Conservation (phyloP, 1,140 invertebrate genomes). For the Cydia splendana region DNA sequence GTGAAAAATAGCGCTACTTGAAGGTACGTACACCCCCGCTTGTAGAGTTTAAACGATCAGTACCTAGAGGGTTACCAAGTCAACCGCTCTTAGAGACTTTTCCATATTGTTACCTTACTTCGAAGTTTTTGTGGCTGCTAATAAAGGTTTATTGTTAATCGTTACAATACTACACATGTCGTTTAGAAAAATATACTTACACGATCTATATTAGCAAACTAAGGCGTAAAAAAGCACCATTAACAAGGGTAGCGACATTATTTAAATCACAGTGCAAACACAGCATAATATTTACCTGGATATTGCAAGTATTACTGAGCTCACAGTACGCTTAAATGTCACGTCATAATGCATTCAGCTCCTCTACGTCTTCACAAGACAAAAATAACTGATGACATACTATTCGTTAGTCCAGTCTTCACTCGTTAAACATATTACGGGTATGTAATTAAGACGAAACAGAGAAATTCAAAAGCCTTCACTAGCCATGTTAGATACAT, state of each 20-base stretch:
- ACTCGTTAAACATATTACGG: not conserved
- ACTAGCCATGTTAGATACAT: conserved; percentile 1
- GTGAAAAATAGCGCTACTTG: conserved; percentile 68
- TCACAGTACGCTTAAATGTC: not conserved
- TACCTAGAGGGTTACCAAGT: conserved; percentile 16
- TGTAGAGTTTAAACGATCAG: conserved; percentile 26
- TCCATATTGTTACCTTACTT: not conserved
- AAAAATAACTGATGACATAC: not conserved
- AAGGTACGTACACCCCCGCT: conserved; percentile 39
- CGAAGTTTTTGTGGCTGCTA: not conserved
- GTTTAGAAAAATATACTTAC: too few species aligned
- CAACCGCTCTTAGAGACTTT: conserved; percentile 3
- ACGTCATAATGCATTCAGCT: not conserved
- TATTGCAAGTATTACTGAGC: too few species aligned
- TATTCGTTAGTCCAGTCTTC: not conserved
- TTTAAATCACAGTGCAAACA: too few species aligned
- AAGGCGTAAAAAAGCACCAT: too few species aligned
- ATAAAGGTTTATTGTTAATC: not conserved
- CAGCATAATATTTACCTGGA: too few species aligned
- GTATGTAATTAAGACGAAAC: not conserved
- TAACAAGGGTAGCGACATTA: too few species aligned
- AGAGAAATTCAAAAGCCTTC: not conserved
- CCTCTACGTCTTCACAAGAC: not conserved
- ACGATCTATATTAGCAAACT: too few species aligned
- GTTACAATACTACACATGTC: not conserved